Percentiles rank a stretch among this genome's conserved stretches.
These are phyloP conservation scores for Falcunculus frontatus DNA, from an alignment of 2,113 vertebrate genomes.

Conservation along the genomic window DNA sequence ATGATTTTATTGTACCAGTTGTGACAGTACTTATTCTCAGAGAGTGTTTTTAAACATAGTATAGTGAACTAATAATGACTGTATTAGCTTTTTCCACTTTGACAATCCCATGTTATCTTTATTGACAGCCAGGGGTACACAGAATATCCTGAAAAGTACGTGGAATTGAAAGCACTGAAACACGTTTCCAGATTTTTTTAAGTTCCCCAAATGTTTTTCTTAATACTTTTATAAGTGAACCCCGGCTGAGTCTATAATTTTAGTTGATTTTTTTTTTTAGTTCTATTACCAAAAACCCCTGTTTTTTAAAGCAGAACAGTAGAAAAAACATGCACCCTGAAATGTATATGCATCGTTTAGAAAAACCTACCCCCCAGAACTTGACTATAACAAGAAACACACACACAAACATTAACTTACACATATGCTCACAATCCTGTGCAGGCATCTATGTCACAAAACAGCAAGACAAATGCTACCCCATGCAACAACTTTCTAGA, in stretches of 20 bases:
- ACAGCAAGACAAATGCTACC: background rate
- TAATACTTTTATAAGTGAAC: background rate
- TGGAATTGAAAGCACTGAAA: background rate
- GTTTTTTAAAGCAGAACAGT: background rate
- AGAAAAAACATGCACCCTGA: accelerated
- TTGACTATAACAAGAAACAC: background rate
- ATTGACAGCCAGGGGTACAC: background rate
- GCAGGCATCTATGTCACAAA: background rate
- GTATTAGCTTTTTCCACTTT: background rate
- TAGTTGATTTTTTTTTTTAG: background rate
- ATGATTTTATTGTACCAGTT: background rate
- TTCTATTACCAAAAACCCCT: accelerated
- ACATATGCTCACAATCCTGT: background rate
- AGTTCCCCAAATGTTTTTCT: background rate
- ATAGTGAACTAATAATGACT: background rate
- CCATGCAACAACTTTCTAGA: background rate
- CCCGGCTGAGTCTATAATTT: background rate
- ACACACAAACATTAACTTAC: background rate
- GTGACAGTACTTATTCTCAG: background rate
- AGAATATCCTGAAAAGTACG: background rate
- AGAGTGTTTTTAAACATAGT: background rate
- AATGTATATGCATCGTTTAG: background rate
- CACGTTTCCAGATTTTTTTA: background rate
- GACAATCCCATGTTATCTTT: accelerated
- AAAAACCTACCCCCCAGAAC: background rate